A percentile compares a stretch with the other conserved stretches of the same genome.
phyloP scores from a whole-genome alignment of 2,113 vertebrate genomes.

The Corythornis cristatus region DNA sequence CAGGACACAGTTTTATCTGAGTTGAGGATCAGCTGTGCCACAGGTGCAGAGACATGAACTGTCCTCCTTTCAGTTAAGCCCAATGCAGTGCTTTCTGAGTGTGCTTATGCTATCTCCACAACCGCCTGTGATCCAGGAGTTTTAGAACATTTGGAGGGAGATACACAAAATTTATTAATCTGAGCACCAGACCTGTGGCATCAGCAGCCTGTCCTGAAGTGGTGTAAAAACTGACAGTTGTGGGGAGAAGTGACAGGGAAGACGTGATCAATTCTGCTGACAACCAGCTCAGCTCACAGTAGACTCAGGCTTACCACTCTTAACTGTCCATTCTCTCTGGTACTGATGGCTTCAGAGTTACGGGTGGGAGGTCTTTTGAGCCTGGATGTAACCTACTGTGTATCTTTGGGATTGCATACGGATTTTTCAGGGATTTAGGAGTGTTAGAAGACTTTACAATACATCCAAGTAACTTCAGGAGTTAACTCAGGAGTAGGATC shows the following conservation, averaged over 20 bases:
- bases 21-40: not conserved
- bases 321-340: not conserved
- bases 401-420: not conserved
- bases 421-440: accelerated
- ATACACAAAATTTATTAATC: not conserved
- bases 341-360: not conserved
- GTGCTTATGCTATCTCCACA: not conserved
- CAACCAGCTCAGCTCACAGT: not conserved
- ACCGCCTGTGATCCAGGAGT: not conserved
- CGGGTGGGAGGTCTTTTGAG: not conserved
- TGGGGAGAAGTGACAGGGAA: not conserved
- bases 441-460: not conserved
- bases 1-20: not conserved
- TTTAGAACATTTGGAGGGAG: accelerated
- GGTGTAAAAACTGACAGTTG: not conserved
- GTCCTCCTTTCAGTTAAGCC: not conserved
- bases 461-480: not conserved
- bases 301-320: not conserved
- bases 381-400: not conserved
- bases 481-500: not conserved
- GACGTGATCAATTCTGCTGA: not conserved
- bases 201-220: not conserved
- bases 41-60: not conserved
- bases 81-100: not conserved
- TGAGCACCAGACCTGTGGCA: not conserved